These are phyloP conservation scores for Epizoanthus ramosus DNA, from an alignment of 92 coral and sea anemone species.

Conservation along the genomic window DNA sequence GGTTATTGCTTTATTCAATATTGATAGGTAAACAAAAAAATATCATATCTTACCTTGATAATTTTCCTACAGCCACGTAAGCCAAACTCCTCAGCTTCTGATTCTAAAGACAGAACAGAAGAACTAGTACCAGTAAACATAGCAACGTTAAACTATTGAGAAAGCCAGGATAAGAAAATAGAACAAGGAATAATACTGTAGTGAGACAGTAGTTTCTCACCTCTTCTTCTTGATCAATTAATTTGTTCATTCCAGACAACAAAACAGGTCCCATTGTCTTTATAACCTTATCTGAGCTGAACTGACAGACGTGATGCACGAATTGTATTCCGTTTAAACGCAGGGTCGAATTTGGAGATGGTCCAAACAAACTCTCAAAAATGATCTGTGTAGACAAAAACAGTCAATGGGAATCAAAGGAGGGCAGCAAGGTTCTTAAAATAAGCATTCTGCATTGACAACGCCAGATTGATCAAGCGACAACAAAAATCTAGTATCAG, in stretches of 20 bases:
- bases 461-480: too few relatives aligned
- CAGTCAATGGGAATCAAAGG: neutral
- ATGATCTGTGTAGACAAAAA: slow-evolving; percentile 49
- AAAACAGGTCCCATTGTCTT: slow-evolving; percentile 79
- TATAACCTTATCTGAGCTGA: slow-evolving; percentile 93
- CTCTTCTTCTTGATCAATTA: slow-evolving; percentile 81
- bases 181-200: too few relatives aligned
- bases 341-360: slow-evolving; percentile 70
- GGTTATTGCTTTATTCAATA: too few relatives aligned
- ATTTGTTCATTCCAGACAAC: slow-evolving; percentile 84
- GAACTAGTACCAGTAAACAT: neutral
- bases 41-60: slow-evolving; percentile 68
- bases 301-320: slow-evolving; percentile 92
- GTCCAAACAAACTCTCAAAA: slow-evolving; percentile 87
- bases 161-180: neutral
- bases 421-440: too few relatives aligned
- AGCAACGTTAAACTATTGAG: neutral
- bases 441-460: too few relatives aligned
- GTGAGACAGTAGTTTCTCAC: slow-evolving; percentile 27
- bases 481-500: too few relatives aligned
- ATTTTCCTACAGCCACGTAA: slow-evolving; percentile 89
- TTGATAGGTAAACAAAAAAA: too few relatives aligned
- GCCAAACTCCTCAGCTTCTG: slow-evolving; percentile 83
- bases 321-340: slow-evolving; percentile 89
- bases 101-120: slow-evolving; percentile 50